These are phyloP conservation scores for Exaiptasia diaphana DNA, from an alignment of 64 coral and sea anemone species.

Conservation along the genomic window DNA sequence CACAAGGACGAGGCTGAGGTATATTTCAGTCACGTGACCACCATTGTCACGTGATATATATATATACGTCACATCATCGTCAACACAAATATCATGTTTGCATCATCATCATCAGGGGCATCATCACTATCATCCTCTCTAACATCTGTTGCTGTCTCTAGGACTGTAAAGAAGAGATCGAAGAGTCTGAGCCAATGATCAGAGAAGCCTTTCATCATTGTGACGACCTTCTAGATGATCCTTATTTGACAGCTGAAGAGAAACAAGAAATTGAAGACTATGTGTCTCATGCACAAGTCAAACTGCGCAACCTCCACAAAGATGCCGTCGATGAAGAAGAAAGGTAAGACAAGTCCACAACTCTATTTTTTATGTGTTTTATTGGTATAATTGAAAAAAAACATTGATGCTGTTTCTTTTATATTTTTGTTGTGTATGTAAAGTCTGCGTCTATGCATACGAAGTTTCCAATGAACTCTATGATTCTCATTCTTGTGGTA, in stretches of 20 bases:
- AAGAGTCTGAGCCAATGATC: constrained; percentile 4
- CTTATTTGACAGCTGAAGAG: not conserved
- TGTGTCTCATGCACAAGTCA: not conserved
- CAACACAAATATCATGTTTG: not conserved
- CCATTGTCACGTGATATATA: not conserved
- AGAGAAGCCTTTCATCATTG: not conserved
- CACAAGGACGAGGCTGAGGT: not conserved
- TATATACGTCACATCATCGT: not conserved
- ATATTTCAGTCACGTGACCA: not conserved
- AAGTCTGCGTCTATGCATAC: no score
- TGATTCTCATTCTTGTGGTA: no score
- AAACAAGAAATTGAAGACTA: not conserved
- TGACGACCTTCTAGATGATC: not conserved
- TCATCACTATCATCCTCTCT: not conserved
- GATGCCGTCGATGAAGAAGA: constrained; percentile 9
- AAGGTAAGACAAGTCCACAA: not conserved
- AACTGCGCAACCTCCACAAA: not conserved
- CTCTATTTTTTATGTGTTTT: no score
- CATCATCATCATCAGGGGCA: not conserved
- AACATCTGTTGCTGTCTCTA: not conserved
- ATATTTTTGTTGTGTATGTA: no score
- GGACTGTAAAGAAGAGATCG: constrained; percentile 19
- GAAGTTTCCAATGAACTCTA: no score
- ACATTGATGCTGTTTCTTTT: no score
- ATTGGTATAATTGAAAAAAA: no score